Evolutionary conservation across 2,888 invertebrate species (phyloP).

Genomic region (Lasius fuliginosus): DNA sequence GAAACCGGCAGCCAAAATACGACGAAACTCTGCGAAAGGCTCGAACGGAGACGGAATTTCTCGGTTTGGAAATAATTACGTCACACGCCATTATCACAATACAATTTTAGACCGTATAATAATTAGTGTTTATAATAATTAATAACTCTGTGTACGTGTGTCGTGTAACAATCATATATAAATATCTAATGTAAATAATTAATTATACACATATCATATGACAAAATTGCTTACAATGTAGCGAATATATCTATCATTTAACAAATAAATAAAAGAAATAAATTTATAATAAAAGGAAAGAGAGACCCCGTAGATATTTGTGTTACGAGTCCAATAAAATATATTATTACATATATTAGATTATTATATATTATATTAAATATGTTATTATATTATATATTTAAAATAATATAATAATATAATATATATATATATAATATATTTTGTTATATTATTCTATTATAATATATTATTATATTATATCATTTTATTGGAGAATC

Average conservation of each 20-base stretch:
- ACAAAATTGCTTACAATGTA: not conserved
- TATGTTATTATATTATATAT: too few species aligned
- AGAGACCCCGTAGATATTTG: not conserved
- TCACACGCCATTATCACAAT: constrained; percentile 46
- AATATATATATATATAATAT: too few species aligned
- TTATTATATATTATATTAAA: too few species aligned
- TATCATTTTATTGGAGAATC: not conserved
- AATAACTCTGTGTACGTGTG: not conserved
- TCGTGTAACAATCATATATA: too few species aligned
- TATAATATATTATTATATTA: too few species aligned
- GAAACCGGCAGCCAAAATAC: constrained; percentile 73
- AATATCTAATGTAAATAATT: too few species aligned
- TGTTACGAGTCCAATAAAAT: not conserved
- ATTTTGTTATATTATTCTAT: too few species aligned
- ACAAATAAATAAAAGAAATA: not conserved
- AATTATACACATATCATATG: not conserved
- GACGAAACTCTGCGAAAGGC: constrained; percentile 69
- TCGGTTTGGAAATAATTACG: constrained; percentile 58
- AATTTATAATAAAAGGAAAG: not conserved
- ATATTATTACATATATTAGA: too few species aligned
- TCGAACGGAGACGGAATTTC: constrained; percentile 59
- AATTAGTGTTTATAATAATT: not conserved
- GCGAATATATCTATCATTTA: not conserved
- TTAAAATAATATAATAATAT: too few species aligned
- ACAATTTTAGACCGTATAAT: constrained; percentile 14